phyloP scores from a whole-genome alignment of 2,888 invertebrate genomes.

The Sialis fuliginosa region DNA sequence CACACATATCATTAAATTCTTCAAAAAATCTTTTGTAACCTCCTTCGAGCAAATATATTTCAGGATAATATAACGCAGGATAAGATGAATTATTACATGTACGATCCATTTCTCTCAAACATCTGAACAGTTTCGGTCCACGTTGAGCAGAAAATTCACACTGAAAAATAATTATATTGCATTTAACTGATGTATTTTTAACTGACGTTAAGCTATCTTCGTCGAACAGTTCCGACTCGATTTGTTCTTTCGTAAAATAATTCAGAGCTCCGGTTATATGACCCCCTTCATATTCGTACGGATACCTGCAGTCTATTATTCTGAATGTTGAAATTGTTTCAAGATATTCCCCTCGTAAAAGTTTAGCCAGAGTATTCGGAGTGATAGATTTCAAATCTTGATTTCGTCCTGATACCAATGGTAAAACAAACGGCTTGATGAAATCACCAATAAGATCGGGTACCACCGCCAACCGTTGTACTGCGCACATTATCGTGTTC shows the following conservation, averaged over 20 bases:
- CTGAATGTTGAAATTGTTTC: constrained; percentile 45
- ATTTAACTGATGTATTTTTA: constrained; percentile 22
- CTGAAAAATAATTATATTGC: constrained; percentile 80
- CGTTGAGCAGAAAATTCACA: constrained; percentile 96
- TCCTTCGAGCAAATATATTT: constrained; percentile 82
- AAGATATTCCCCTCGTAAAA: constrained; percentile 52
- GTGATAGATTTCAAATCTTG: constrained; percentile 66
- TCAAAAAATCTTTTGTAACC: constrained; percentile 77
- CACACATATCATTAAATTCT: constrained; percentile 45
- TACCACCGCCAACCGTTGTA: constrained; percentile 34
- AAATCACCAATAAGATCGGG: constrained; percentile 76
- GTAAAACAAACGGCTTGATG: constrained; percentile 53
- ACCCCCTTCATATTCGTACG: constrained; percentile 86
- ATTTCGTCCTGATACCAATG: constrained; percentile 54
- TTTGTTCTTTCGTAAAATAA: constrained; percentile 60
- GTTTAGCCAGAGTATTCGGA: constrained; percentile 47
- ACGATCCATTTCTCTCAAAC: constrained; percentile 69
- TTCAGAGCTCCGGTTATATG: constrained; percentile 76
- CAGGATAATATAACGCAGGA: constrained; percentile 77
- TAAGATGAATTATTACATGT: constrained; percentile 62
- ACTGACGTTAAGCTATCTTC: constrained; percentile 18
- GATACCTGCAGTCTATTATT: constrained; percentile 90
- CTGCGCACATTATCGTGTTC: constrained; percentile 21
- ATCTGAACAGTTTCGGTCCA: constrained; percentile 82
- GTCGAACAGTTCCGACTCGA: constrained; percentile 40